Evolutionary conservation across 2,113 vertebrate genomes (phyloP).

Genomic region (Callochromis pleurospilus): DNA sequence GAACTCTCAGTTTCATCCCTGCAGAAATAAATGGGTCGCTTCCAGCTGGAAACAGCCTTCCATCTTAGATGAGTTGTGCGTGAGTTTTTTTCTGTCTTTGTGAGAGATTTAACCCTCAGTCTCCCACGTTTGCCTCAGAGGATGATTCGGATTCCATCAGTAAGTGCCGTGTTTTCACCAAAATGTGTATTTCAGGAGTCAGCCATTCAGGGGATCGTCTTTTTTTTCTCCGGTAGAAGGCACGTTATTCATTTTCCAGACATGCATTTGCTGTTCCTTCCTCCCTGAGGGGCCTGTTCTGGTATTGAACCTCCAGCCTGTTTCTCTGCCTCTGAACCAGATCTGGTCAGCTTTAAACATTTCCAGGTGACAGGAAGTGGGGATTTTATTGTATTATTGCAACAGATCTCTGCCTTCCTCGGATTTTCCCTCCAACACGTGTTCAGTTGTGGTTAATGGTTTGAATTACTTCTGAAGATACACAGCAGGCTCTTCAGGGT

Average conservation of each 20-base stretch:
- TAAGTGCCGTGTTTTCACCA: background rate
- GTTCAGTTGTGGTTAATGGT: background rate
- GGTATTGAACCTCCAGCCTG: background rate
- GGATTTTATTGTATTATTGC: background rate
- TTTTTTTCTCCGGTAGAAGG: background rate
- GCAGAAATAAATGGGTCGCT: background rate
- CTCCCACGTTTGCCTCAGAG: background rate
- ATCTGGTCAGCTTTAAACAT: background rate
- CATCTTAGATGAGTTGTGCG: background rate
- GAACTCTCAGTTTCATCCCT: background rate
- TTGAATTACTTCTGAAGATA: constrained; percentile 7
- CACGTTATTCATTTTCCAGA: constrained; percentile 16
- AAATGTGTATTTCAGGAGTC: constrained; percentile 4
- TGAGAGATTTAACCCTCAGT: background rate
- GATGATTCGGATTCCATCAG: constrained; percentile 25
- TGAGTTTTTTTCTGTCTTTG: background rate
- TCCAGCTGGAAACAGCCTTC: background rate
- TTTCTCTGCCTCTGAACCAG: background rate
- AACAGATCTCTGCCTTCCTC: background rate
- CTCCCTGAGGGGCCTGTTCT: background rate
- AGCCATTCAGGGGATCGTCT: background rate
- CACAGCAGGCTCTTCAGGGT: background rate
- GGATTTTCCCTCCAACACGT: background rate
- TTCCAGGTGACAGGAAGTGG: constrained; percentile 19
- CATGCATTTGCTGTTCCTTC: background rate